Base-by-base conservation (phyloP, 2,888 invertebrate species). In the Leptothorax acervorum region DNA sequence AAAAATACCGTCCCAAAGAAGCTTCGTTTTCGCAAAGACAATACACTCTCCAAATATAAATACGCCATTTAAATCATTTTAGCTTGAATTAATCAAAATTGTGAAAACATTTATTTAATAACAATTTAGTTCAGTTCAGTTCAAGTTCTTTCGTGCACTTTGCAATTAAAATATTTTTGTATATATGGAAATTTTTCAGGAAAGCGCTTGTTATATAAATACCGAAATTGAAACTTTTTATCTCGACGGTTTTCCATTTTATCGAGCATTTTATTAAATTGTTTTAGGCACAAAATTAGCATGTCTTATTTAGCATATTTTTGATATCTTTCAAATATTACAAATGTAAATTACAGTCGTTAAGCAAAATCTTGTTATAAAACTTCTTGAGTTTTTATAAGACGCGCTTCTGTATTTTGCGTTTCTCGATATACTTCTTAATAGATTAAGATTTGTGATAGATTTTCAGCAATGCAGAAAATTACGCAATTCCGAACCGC, bases 211-310 rank as follows among this genome's bases (percentile, higher is more conserved):
- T 45, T 28, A n/a, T n/a, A 39, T 48, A 62, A 60, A 31, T 3
- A 11, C 4, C 5, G 8, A 42, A 31, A 31, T 48, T 51, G 6
- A 51, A 68, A 68, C 48, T 39, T 51, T 70, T 31, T 51, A 35
- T 42, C n/a, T 35, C 12, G 15, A 23, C 42, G n/a, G 12, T 57
- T 18, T 42, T 18, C 5, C 18, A 39, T 48, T 74, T 62, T 60
- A 74, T 31, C 62, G 35, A 74, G 11, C 18, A 39, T 48, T 74
- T 62, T 60, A 74, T 45, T 74, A 48, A 74, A 8, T 74, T 48
- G 31, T 18, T 68, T 48, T 23, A 23, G 4, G 9, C 53, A 5
- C 12, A 11, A 42, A 66, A 66, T 51, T 31, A 48, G 8, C 6
- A 28, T 35, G 11, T 51, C 28, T 48, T 15, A 45, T 12, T 48